Conservation (phyloP, 2,888 invertebrate species). For the Pollenia amentaria region DNA sequence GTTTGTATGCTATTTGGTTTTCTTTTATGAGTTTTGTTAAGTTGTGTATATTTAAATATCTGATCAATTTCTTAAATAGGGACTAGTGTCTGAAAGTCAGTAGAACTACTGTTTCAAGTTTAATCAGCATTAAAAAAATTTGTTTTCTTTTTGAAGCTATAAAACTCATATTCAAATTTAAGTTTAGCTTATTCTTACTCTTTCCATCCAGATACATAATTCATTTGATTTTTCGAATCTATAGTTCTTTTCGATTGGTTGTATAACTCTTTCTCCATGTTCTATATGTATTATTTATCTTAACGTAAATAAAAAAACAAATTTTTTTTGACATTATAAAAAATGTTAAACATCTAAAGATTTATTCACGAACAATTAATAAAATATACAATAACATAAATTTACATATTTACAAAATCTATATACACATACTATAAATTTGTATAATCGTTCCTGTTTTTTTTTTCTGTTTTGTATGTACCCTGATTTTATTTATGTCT, state of each 20-base stretch:
- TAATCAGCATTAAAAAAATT: too few species aligned
- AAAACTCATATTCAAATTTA: constrained; percentile 9
- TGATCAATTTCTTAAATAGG: too few species aligned
- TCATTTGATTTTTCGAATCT: constrained; percentile 34
- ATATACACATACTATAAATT: constrained; percentile 18
- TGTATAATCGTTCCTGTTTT: constrained; percentile 26
- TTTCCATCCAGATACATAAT: constrained; percentile 52
- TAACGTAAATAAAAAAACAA: constrained; percentile 57
- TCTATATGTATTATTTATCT: constrained; percentile 11
- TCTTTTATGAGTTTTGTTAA: too few species aligned
- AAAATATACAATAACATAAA: constrained; percentile 72
- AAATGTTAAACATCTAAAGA: constrained; percentile 68
- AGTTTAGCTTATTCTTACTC: constrained; percentile 3
- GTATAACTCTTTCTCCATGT: constrained; percentile 9
- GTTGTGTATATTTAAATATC: too few species aligned
- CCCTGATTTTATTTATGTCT: constrained; percentile 63
- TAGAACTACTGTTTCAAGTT: too few species aligned
- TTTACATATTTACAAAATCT: constrained; percentile 72
- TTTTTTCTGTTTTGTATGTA: constrained; percentile 55
- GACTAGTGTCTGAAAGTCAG: too few species aligned
- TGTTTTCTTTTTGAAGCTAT: background rate
- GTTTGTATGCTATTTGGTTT: too few species aligned
- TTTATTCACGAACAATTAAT: constrained; percentile 71
- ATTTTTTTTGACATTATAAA: constrained; percentile 61
- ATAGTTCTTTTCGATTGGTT: background rate